phyloP scores from a whole-genome alignment of 2,113 vertebrate genomes.

The Myxocyprinus asiaticus region DNA sequence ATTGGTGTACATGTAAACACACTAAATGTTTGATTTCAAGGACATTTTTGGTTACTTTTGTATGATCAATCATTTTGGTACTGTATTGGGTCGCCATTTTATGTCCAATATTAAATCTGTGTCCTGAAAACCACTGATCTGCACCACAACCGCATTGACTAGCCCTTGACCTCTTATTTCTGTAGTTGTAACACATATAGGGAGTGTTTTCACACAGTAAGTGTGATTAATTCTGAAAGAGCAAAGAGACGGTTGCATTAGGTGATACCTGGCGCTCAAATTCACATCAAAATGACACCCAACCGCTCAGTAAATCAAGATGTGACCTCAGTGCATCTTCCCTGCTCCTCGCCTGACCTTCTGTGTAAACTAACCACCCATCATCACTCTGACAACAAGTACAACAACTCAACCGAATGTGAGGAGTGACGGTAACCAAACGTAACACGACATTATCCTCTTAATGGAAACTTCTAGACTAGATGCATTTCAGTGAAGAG shows the following conservation, averaged over 20 bases:
- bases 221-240: slow-evolving; percentile 36
- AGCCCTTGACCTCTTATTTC: too few species aligned
- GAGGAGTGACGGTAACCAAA: slow-evolving; percentile 74
- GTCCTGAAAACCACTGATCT: too few species aligned
- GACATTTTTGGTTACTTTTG: too few species aligned
- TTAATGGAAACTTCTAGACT: not conserved
- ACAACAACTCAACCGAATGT: slow-evolving; percentile 65
- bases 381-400: slow-evolving; percentile 70
- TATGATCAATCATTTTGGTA: too few species aligned
- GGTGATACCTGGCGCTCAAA: slow-evolving; percentile 64
- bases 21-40: too few species aligned
- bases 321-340: slow-evolving; percentile 72
- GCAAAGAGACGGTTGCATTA: slow-evolving; percentile 56
- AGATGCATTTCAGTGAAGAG: not conserved
- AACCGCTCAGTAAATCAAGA: slow-evolving; percentile 9
- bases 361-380: slow-evolving; percentile 75
- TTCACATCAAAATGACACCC: slow-evolving; percentile 69
- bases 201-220: not conserved
- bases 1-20: too few species aligned
- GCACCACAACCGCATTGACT: too few species aligned
- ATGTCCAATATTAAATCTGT: too few species aligned
- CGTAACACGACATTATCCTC: slow-evolving; percentile 64
- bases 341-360: slow-evolving; percentile 74
- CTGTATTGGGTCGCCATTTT: too few species aligned
- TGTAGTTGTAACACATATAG: too few species aligned